Evolutionary conservation across 2,797 vertebrate genomes (phyloP).

Genomic region (Erethizon dorsatum): DNA sequence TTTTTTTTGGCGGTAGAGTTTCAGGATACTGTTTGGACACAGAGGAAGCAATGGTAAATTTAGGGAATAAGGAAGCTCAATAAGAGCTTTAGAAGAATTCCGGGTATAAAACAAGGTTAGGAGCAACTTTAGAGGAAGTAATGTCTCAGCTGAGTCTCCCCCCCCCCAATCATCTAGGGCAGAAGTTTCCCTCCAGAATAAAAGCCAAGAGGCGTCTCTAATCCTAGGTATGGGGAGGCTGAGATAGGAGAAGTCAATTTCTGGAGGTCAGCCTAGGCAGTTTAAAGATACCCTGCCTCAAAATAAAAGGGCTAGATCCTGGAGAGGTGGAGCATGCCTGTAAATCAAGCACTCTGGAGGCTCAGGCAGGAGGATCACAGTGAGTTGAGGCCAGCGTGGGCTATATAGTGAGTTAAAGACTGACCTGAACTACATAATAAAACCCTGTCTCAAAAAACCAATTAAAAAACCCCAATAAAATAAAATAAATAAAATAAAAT

Average conservation of each 20-base stretch:
- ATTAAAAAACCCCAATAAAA: not conserved
- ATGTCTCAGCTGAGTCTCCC: not conserved
- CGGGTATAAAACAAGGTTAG: not conserved
- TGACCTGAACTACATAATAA: not conserved
- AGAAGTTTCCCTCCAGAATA: constrained; percentile 29
- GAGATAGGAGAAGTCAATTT: not conserved
- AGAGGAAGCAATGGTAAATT: constrained; percentile 31
- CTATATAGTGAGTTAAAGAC: not conserved
- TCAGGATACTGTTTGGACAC: not conserved
- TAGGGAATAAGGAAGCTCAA: not conserved
- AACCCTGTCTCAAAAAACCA: not conserved
- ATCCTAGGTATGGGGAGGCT: not conserved
- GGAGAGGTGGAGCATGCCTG: not conserved
- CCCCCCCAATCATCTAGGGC: not conserved
- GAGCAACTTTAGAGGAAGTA: constrained; percentile 54
- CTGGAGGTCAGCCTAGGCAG: not conserved
- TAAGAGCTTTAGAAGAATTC: not conserved
- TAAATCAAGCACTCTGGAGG: not conserved
- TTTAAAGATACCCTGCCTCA: not conserved
- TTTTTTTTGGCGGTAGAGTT: not conserved
- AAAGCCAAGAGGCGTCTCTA: not conserved
- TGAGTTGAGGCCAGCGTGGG: not conserved
- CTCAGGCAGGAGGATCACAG: not conserved
- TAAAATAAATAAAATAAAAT: too few species aligned
- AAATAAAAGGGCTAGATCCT: not conserved